Evolutionary conservation across 1,140 invertebrate species (phyloP).

Genomic region (Drosophila lacertosa): DNA sequence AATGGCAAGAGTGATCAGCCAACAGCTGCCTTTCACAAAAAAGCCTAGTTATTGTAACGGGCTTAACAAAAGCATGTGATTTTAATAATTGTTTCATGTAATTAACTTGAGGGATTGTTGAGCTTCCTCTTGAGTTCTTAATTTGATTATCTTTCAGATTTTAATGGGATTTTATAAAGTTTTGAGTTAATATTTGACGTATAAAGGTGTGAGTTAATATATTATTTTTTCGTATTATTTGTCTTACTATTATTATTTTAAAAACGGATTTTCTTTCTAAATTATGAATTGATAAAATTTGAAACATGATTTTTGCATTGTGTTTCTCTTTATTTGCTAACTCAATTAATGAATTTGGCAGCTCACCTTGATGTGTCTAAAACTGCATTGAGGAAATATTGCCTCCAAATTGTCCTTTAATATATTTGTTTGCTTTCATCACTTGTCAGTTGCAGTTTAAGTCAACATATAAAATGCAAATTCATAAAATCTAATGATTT

Average conservation of each 20-base stretch:
- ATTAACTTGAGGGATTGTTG: not conserved
- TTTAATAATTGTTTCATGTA: not conserved
- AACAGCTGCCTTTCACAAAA: slow-evolving; percentile 57
- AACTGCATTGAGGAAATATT: slow-evolving; percentile 9
- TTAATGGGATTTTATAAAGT: too few species aligned
- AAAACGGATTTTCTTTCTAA: not conserved
- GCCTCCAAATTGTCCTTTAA: slow-evolving; percentile 32
- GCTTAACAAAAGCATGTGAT: not conserved
- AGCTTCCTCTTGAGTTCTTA: not conserved
- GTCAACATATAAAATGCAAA: slow-evolving; percentile 30
- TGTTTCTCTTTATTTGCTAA: slow-evolving; percentile 31
- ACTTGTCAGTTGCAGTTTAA: slow-evolving; percentile 16
- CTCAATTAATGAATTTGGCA: slow-evolving; percentile 31
- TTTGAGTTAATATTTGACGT: too few species aligned
- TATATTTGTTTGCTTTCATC: not conserved
- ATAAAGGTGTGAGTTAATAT: too few species aligned
- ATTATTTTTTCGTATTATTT: too few species aligned
- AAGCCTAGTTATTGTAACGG: slow-evolving; percentile 2
- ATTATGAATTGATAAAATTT: too few species aligned
- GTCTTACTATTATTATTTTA: too few species aligned
- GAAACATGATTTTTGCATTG: slow-evolving; percentile 4
- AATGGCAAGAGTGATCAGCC: slow-evolving; percentile 49
- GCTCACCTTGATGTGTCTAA: slow-evolving; percentile 22
- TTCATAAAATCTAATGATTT: slow-evolving; percentile 35
- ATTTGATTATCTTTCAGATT: slow-evolving; percentile 2